Evolutionary conservation across 2,888 invertebrate species (phyloP).

Genomic region (Galerucella calmariensis): DNA sequence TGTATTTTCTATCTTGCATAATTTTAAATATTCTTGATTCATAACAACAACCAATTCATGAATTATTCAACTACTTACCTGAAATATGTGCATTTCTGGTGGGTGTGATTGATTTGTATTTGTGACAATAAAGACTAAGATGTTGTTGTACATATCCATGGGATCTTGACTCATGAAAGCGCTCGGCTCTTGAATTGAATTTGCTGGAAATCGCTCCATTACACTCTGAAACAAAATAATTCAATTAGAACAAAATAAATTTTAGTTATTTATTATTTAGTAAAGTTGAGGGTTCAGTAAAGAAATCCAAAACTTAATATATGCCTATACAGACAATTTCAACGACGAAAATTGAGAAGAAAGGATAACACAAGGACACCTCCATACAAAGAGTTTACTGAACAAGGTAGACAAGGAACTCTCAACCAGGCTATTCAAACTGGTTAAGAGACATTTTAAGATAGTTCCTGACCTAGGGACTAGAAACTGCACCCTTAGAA

Average conservation of each 20-base stretch:
- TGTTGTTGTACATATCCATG: conserved; percentile 98
- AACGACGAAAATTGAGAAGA: no score
- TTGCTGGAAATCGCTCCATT: conserved; percentile 95
- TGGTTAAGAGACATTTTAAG: no score
- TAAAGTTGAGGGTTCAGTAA: no score
- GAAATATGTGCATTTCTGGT: conserved; percentile 98
- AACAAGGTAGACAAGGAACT: no score
- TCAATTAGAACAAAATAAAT: neutral
- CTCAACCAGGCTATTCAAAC: no score
- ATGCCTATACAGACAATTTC: no score
- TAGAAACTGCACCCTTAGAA: no score
- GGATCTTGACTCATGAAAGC: conserved; percentile 97
- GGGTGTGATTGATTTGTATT: conserved; percentile 72
- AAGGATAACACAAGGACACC: no score
- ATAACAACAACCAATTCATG: neutral
- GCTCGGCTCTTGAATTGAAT: conserved; percentile 93
- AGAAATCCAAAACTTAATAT: no score
- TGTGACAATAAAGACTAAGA: conserved; percentile 93
- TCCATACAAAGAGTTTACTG: no score
- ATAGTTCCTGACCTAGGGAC: no score
- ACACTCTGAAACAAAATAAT: conserved; percentile 76
- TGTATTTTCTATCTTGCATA: neutral
- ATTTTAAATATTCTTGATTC: conserved; percentile 1
- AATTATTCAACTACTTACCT: conserved; percentile 66
- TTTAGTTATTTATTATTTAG: no score